Base-by-base conservation (phyloP, 2,113 vertebrate species). In the Blennius ocellaris region DNA sequence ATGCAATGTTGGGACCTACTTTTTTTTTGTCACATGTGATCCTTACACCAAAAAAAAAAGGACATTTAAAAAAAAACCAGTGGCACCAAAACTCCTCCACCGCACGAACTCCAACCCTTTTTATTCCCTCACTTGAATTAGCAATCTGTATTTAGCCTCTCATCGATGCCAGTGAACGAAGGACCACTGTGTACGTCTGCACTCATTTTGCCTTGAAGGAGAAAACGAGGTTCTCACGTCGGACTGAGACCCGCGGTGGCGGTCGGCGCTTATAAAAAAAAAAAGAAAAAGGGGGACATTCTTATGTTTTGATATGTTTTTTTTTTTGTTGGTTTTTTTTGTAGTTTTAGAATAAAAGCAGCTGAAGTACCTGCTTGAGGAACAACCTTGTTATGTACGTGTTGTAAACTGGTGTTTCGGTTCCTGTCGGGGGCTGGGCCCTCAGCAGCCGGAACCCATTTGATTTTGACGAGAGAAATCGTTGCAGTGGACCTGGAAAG, bases 391-490 rank as follows among this genome's bases (percentile, higher is more conserved):
- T 41, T 41, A 50, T 53, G 52, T 36, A 49, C 30, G 75, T 74
- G 69, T 87, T 69, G 66, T 73, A 59, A 81, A 79, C 87, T 88
- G 74, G 60, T 73, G 57, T 78, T 69, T 72, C 21, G 80, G 89
- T 90, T 79, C 88, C 85, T 36, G 83, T 78, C 37, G 68, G 86
- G 93, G 93, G 93, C 92, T 89, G 93, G 92, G 91, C 89, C 92
- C 91, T 87, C 88, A 70, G 72, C 87, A 88, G 85, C 90, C 58
- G 16, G 73, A 84, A 83, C 76, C 74, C 0, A 75, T 80, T 73
- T 50, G 62, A 89, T 76, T 71, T 71, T 53, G 50, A 81, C 7
- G 9, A 54, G 73, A 78, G 60, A 67, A 67, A 50, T 56, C 3
- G 1, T 81, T 45, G 68, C 60, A 69, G 37, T 65, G 70, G 82